Conservation (phyloP, 2,888 invertebrate species). For the Acleris sparsana region DNA sequence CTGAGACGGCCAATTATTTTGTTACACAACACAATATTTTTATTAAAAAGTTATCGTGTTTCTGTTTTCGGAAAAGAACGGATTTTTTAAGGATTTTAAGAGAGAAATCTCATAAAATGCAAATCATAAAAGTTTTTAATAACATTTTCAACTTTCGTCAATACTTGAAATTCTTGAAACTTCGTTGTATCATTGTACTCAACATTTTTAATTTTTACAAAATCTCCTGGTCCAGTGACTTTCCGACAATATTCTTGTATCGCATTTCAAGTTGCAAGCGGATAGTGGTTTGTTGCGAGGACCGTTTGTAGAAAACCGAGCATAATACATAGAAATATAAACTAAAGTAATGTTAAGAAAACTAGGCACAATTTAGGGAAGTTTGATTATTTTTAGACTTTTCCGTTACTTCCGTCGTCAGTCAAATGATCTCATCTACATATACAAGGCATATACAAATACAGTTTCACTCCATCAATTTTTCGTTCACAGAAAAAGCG, state of each 20-base stretch:
- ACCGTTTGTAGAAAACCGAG: no score
- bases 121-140: conserved; percentile 28
- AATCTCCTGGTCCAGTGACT: conserved; percentile 31
- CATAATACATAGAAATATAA: no score
- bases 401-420: no score
- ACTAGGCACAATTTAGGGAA: no score
- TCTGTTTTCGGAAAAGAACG: background rate
- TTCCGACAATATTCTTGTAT: conserved; percentile 29
- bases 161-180: conserved; percentile 25
- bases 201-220: conserved; percentile 33
- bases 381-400: no score
- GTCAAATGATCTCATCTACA: no score
- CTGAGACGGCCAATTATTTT: no score
- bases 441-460: no score
- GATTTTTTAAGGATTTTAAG: background rate
- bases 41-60: background rate
- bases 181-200: conserved; percentile 29
- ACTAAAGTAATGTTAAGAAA: no score
- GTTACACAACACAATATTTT: no score
- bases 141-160: conserved; percentile 22
- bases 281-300: background rate
- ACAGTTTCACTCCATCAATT: no score
- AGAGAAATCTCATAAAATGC: conserved; percentile 1
- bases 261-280: conserved; percentile 10
- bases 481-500: no score